Evolutionary conservation across 2,113 vertebrate species (phyloP).

Genomic region (Odontesthes bonariensis): DNA sequence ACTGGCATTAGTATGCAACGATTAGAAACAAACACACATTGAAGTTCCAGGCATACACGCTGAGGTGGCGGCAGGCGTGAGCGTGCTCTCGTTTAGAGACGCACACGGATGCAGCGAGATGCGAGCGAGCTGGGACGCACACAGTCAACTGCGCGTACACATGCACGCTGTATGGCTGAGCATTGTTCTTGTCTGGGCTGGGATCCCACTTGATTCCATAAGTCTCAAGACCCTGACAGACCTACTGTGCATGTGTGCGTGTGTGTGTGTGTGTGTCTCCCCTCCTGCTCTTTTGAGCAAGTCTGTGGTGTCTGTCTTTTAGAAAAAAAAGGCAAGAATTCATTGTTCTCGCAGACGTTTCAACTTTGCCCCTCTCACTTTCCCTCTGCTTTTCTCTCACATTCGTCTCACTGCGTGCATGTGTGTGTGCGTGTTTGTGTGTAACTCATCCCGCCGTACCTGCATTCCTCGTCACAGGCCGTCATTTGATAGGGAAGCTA

Average conservation of each 20-base stretch:
- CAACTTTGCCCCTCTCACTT: conserved; percentile 78
- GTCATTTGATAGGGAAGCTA: conserved; percentile 67
- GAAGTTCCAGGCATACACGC: conserved; percentile 28
- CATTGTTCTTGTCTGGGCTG: conserved; percentile 72
- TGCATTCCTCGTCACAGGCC: conserved; percentile 61
- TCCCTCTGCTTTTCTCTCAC: conserved; percentile 55
- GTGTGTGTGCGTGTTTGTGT: conserved; percentile 25
- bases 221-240: conserved; percentile 73
- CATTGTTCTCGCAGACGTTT: conserved; percentile 78
- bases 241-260: conserved; percentile 55
- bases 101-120: conserved; percentile 22
- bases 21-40: conserved; percentile 63
- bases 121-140: conserved; percentile 48
- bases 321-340: conserved; percentile 74
- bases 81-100: conserved; percentile 2
- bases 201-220: conserved; percentile 76
- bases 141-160: conserved; percentile 14
- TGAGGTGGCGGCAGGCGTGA: background rate
- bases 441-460: conserved; percentile 72
- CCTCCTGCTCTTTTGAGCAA: conserved; percentile 67
- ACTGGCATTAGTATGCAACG: conserved; percentile 69
- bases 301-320: conserved; percentile 72
- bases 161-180: conserved; percentile 43
- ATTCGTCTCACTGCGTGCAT: conserved; percentile 29
- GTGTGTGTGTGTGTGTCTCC: conserved; percentile 40